Evolutionary conservation across 2,113 vertebrate species (phyloP).

Genomic region (Gallinago jamesoni): DNA sequence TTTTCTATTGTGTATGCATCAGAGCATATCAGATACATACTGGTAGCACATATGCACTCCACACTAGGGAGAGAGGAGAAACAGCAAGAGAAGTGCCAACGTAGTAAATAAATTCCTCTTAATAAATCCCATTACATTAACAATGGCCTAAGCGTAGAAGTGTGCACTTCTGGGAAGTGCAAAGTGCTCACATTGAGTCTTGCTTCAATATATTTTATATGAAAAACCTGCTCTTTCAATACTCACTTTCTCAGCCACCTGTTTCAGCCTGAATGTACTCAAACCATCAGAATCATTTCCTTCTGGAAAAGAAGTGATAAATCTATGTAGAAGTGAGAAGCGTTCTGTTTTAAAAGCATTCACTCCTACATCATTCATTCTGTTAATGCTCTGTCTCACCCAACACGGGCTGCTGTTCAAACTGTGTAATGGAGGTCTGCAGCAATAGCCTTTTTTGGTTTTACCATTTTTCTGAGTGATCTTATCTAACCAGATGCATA

Average conservation of each 20-base stretch:
- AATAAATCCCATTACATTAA: constrained; percentile 1
- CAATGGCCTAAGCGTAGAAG: not conserved
- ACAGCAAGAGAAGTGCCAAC: not conserved
- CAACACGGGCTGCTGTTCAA: not conserved
- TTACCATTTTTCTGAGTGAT: not conserved
- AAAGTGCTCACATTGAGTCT: not conserved
- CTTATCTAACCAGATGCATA: not conserved
- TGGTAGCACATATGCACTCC: not conserved
- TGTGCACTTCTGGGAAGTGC: not conserved
- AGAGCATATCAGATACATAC: not conserved
- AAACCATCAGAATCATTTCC: not conserved
- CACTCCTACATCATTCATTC: not conserved
- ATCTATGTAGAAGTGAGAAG: not conserved
- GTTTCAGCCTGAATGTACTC: not conserved
- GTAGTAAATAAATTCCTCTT: not conserved
- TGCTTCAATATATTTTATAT: not conserved
- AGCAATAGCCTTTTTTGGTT: not conserved
- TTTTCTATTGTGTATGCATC: not conserved
- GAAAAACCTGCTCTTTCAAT: not conserved
- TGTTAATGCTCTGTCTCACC: not conserved
- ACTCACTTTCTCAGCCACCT: not conserved
- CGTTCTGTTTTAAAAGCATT: constrained; percentile 1
- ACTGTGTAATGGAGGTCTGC: not conserved
- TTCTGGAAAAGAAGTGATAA: constrained; percentile 2
- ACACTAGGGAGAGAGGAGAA: not conserved